Percentiles rank a stretch among this genome's conserved stretches.
Conservation (phyloP, 2,888 invertebrate species). For the Matsumyia berberina region DNA sequence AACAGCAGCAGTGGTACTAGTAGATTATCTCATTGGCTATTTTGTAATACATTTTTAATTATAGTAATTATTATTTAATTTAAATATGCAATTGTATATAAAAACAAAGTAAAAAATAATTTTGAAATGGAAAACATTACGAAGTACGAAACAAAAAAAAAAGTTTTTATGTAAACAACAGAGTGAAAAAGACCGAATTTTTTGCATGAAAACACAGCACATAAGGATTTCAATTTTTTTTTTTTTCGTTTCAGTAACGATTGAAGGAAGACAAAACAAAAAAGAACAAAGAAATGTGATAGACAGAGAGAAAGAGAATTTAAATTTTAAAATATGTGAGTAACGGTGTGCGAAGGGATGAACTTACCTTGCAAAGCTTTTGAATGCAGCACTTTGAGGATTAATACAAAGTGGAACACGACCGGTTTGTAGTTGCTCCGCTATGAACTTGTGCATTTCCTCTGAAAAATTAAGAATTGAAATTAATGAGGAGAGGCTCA, state of each 20-base stretch:
- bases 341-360: not conserved
- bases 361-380: constrained; percentile 99
- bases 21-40: constrained; percentile 84
- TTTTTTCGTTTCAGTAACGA: constrained; percentile 2
- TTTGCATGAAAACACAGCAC: constrained; percentile 68
- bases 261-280: constrained; percentile 32
- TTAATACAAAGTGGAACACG: constrained; percentile 99
- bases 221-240: constrained; percentile 30
- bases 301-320: constrained; percentile 39
- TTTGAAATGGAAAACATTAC: constrained; percentile 39
- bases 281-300: constrained; percentile 36
- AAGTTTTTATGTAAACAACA: constrained; percentile 18
- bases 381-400: constrained; percentile 99
- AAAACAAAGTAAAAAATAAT: not conserved
- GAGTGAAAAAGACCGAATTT: constrained; percentile 54
- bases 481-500: not conserved
- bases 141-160: constrained; percentile 33
- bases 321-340: constrained; percentile 13
- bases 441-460: constrained; percentile 99
- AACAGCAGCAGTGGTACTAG: constrained; percentile 83
- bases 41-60: constrained; percentile 80
- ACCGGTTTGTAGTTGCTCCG: constrained; percentile 97
- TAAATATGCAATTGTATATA: constrained; percentile 5
- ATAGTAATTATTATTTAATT: constrained; percentile 34
- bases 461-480: constrained; percentile 87